Conservation (phyloP, 2,113 vertebrate species). For the Sphyrna mokarran region DNA sequence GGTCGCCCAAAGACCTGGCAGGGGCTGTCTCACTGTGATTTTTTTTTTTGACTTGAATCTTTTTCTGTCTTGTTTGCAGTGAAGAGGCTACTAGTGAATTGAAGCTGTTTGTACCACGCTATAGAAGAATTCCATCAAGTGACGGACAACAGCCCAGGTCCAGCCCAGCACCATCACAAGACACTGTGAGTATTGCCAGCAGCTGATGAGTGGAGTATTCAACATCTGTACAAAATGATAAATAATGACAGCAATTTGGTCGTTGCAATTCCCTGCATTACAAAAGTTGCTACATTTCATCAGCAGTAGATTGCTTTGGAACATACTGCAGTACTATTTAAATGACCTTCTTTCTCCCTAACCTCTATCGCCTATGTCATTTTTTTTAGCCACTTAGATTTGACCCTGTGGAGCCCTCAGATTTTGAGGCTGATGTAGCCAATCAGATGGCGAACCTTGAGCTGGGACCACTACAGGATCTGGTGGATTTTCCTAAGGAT, state of each 20-base stretch:
- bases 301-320: neutral
- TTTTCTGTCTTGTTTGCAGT: slow-evolving; percentile 9
- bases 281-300: neutral
- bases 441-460: neutral
- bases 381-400: neutral
- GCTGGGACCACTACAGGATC: neutral
- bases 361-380: neutral
- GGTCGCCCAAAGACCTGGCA: neutral
- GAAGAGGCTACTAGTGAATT: neutral
- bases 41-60: neutral
- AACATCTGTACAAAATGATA: neutral
- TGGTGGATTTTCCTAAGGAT: slow-evolving; percentile 15
- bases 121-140: neutral
- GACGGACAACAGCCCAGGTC: neutral
- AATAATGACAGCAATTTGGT: neutral
- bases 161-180: neutral
- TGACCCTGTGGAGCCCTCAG: neutral
- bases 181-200: neutral
- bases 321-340: neutral
- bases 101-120: neutral
- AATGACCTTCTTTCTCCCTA: neutral
- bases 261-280: neutral
- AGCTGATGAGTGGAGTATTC: neutral
- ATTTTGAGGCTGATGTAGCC: neutral
- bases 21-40: neutral